These are phyloP conservation scores for Melangyna quadrimaculata DNA, from an alignment of 2,888 invertebrate genomes.

Conservation along the genomic window DNA sequence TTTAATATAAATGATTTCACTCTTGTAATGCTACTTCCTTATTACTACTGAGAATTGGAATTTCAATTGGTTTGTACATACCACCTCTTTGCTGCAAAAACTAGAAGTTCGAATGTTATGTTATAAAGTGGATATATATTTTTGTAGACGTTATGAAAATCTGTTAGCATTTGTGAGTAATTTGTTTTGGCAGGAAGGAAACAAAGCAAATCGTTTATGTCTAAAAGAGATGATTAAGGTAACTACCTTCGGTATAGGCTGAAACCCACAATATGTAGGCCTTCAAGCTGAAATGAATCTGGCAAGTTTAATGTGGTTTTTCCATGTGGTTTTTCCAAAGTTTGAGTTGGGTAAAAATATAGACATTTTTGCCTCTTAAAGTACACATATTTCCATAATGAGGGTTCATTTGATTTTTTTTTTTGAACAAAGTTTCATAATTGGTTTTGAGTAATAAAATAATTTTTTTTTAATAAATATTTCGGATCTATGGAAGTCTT, in stretches of 20 bases:
- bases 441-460: too few relatives aligned
- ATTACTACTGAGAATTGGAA: not conserved
- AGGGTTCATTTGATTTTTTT: too few relatives aligned
- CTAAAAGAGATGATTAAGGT: not conserved
- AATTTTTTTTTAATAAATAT: too few relatives aligned
- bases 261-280: not conserved
- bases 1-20: not conserved
- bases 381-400: not conserved
- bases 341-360: not conserved
- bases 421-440: too few relatives aligned
- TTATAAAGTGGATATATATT: too few relatives aligned
- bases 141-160: not conserved
- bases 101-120: not conserved
- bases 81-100: not conserved
- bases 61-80: not conserved
- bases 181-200: not conserved
- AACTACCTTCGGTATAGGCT: not conserved
- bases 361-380: not conserved
- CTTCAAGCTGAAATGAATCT: too few relatives aligned
- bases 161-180: not conserved
- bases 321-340: not conserved
- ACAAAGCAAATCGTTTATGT: not conserved
- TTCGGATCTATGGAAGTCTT: too few relatives aligned
- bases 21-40: not conserved
- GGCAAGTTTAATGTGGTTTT: not conserved